These are phyloP conservation scores for Peromyscus attwateri DNA, from an alignment of 2,797 vertebrate species.

Conservation along the genomic window DNA sequence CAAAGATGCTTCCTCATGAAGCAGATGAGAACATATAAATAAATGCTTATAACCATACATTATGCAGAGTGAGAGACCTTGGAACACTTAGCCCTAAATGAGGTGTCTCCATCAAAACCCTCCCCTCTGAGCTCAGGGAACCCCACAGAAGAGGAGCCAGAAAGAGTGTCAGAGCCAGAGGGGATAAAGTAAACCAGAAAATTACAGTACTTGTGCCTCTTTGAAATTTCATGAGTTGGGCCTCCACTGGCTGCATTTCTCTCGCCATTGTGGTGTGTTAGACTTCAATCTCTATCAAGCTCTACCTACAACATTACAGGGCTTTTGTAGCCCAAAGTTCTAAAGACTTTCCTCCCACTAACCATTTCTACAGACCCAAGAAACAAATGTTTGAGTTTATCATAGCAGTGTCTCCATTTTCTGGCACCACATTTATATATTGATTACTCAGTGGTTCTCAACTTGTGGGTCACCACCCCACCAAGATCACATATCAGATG, in stretches of 20 bases:
- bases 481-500: background rate
- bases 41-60: background rate
- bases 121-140: background rate
- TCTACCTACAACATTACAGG: background rate
- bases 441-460: background rate
- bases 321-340: rapidly evolving
- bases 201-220: background rate
- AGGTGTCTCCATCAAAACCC: too few relatives aligned
- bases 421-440: background rate
- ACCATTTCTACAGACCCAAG: background rate
- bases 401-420: background rate
- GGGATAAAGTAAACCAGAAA: background rate
- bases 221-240: background rate
- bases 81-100: background rate
- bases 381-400: background rate
- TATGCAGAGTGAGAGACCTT: background rate
- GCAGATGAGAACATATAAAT: too few relatives aligned
- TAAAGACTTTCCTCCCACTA: background rate
- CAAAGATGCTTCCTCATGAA: too few relatives aligned
- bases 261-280: background rate
- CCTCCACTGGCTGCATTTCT: background rate
- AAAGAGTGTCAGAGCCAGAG: background rate
- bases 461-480: background rate
- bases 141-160: too few relatives aligned
- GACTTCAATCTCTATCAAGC: background rate